Evolutionary conservation across 2,888 invertebrate species (phyloP).

Genomic region (Neuroscelio doddi): DNA sequence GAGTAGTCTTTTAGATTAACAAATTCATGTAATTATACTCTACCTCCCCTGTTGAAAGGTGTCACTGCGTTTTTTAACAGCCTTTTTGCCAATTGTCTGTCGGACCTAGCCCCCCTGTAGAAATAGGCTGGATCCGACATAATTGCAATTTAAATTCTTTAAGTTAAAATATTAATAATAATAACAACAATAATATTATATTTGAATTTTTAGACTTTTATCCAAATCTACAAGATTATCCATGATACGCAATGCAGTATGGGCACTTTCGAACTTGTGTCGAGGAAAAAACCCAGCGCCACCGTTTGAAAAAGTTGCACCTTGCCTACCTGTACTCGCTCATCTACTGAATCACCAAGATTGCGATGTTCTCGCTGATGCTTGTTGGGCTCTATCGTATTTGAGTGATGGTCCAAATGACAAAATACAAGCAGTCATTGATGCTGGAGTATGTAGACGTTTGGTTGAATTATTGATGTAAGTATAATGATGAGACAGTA

Average conservation of each 20-base stretch:
- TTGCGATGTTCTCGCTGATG: slow-evolving; percentile 91
- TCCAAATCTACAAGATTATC: slow-evolving; percentile 86
- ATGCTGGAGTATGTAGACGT: slow-evolving; percentile 93
- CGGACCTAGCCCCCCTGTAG: no score
- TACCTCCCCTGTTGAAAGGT: no score
- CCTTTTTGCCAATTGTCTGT: no score
- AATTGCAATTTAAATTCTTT: slow-evolving; percentile 3
- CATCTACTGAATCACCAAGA: slow-evolving; percentile 90
- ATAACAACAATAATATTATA: background rate
- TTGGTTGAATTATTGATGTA: slow-evolving; percentile 79
- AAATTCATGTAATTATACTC: no score
- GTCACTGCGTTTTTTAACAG: no score
- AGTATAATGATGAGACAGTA: slow-evolving; percentile 53
- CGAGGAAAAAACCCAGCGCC: slow-evolving; percentile 98
- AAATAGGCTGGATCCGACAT: no score
- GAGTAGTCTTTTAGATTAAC: no score
- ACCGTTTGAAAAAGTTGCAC: slow-evolving; percentile 87
- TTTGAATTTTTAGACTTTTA: slow-evolving; percentile 79
- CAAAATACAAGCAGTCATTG: slow-evolving; percentile 97
- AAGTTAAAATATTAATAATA: background rate
- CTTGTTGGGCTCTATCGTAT: slow-evolving; percentile 98
- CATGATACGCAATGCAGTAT: slow-evolving; percentile 97
- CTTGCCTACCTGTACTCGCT: slow-evolving; percentile 90
- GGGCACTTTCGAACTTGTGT: slow-evolving; percentile 98
- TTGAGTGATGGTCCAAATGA: slow-evolving; percentile 97